Base-by-base conservation (phyloP, 1,140 invertebrate genomes). In the Penaeus vannamei region DNA sequence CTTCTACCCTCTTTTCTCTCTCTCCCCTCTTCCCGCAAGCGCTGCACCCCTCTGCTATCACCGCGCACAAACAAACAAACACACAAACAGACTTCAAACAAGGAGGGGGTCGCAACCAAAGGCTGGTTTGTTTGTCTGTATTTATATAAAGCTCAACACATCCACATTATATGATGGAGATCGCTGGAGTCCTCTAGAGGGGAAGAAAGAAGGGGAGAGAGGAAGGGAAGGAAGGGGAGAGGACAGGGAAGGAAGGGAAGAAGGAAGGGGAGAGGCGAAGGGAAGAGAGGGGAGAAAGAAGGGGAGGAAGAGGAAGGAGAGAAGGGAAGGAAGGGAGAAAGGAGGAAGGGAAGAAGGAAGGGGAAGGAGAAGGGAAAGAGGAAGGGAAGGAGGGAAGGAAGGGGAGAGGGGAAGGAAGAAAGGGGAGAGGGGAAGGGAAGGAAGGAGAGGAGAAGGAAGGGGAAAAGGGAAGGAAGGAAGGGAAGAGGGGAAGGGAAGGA, bases 151-250 rank as follows among this genome's bases (percentile, higher is more conserved):
- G 46, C 46, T 53, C 46, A 53, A 53, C 10, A 53, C 14, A 12
- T 53, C 46, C 46, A 12, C 46, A 53, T 53, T 12, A 53, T 53
- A 53, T 53, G 46, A 53, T 53, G 46, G 8, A 53, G 14, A 53
- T 53, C 46, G 10, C 46, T 53, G 46, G 14, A 10, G 46, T 53
- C 10, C 46, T 53, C 46, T 53, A 22, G 83, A 84, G n/a, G 62
- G 66, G 61, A 62, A 84, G 83, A 66, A 46, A 29, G 61, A 46
- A 42, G 36, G 46, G 61, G 83, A 84, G 29, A 32, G 66, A 22
- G 23, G 46, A 32, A 42, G 46, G 22, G 36, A 69, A 42, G 61
- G 83, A 62, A 64, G 4, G 22, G 26, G 61, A 59, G 42, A 20
- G 81, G 32, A 60, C 22, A 29, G 59, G 81, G 62, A 22, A 46